phyloP scores from a whole-genome alignment of 2,888 invertebrate species.

The Phyto melanocephala region DNA sequence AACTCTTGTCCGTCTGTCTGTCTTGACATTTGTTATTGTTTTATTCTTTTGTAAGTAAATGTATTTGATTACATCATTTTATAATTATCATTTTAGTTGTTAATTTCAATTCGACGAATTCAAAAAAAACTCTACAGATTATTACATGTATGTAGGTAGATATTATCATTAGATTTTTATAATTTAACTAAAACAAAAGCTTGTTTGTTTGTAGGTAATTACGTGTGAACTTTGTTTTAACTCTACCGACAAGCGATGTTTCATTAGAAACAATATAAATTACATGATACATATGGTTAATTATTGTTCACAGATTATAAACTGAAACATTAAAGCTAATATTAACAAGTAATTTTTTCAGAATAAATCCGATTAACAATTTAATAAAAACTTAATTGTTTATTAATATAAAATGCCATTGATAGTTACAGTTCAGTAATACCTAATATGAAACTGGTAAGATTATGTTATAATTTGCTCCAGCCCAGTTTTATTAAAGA shows the following conservation, averaged over 20 bases:
- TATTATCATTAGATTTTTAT: background rate
- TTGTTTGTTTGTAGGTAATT: constrained; percentile 31
- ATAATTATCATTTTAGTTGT: constrained; percentile 48
- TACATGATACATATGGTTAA: background rate
- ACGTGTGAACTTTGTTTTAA: constrained; percentile 28
- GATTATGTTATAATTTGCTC: too few species aligned
- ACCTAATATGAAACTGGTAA: too few species aligned
- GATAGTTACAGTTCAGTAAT: background rate
- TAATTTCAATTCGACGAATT: constrained; percentile 47
- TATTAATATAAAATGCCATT: background rate
- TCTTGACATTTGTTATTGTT: background rate
- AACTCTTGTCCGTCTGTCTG: background rate
- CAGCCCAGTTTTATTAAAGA: too few species aligned
- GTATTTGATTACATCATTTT: constrained; percentile 58
- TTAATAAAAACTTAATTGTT: background rate
- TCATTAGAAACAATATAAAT: constrained; percentile 30
- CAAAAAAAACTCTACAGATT: constrained; percentile 30
- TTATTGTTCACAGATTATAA: background rate
- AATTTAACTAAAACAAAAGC: constrained; percentile 11
- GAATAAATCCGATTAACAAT: background rate
- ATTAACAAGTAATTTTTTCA: background rate
- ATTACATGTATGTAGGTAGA: background rate
- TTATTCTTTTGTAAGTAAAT: constrained; percentile 37
- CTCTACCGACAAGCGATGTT: constrained; percentile 35
- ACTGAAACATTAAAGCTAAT: background rate